Evolutionary conservation across 1,140 invertebrate genomes (phyloP).

Genomic region (Polyergus mexicanus): DNA sequence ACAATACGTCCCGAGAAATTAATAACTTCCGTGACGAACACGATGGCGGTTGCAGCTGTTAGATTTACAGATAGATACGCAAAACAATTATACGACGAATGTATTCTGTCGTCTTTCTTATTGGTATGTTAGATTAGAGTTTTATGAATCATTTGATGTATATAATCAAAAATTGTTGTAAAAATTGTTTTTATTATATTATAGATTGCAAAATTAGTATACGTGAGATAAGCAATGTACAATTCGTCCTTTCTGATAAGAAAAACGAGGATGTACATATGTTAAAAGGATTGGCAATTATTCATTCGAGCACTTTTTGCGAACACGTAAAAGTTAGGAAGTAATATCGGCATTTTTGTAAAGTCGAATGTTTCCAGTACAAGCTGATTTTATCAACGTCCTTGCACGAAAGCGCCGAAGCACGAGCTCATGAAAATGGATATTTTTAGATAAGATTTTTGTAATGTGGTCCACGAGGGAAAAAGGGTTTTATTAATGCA

Average conservation of each 20-base stretch:
- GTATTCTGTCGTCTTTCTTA: background rate
- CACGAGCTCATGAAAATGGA: slow-evolving; percentile 40
- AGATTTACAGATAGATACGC: slow-evolving; percentile 34
- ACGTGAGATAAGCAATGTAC: background rate
- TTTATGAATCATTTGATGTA: slow-evolving; percentile 5
- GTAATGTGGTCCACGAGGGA: slow-evolving; percentile 6
- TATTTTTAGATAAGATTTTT: slow-evolving; percentile 59
- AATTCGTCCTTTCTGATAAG: background rate
- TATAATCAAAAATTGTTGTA: background rate
- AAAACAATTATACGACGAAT: background rate
- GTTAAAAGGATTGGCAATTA: slow-evolving; percentile 7
- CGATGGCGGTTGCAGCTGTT: background rate
- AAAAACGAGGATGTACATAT: background rate
- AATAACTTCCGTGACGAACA: slow-evolving; percentile 42
- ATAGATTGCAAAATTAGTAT: background rate
- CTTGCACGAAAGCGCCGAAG: slow-evolving; percentile 59
- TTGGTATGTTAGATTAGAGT: slow-evolving; percentile 5
- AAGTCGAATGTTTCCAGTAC: slow-evolving; percentile 48
- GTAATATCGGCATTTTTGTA: slow-evolving; percentile 25
- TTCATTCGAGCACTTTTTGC: background rate
- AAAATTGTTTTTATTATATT: background rate
- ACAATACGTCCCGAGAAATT: slow-evolving; percentile 34
- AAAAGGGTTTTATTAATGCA: slow-evolving; percentile 53
- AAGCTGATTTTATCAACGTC: slow-evolving; percentile 63
- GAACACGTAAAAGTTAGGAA: background rate